Evolutionary conservation across 2,797 vertebrate genomes (phyloP), one percentile per base, ranked within the genome.

Genomic region (Alosa sapidissima): DNA sequence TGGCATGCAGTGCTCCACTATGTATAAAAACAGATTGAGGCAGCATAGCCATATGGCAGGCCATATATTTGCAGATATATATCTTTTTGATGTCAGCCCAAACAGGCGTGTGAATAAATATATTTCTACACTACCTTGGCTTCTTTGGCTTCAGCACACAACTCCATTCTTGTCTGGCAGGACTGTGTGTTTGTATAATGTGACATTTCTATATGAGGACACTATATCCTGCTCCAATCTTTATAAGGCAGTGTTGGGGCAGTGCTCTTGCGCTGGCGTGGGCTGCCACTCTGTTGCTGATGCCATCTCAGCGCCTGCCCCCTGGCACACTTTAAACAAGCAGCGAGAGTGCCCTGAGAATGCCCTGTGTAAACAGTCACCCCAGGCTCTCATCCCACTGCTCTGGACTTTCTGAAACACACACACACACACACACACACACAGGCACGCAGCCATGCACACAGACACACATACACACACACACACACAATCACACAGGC

Each of bases 151-250:
- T 33, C 24, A 75, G 14, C 41, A 19, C 72, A 78, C 68, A 16
- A 45, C 68, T 14, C 36, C 68, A 16, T 14, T 75, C 36, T 41
- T 5, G 33, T 45, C 68, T 75, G 68, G 3, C 72, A 78, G 41
- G 2, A 36, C 14, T 41, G 3, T 16, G 41, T 78, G 68, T 85
- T 85, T 85, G 86, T 85, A 81, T 81, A 52, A 83, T 62, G 81
- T 82, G 54, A 87, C 21, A 36, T 65, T 83, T 83, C 81, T 78
- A 47, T 52, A 78, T 49, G 10, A 45, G 36, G 68, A 78, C 83
- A 84, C 49, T 54, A 82, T 78, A 65, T 82, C 83, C 65, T 81
- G 33, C 28, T 78, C 84, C 28, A 45, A 83, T 85, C 86, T 87
- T 85, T 87, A 83, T 85, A 87, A 83, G 54, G 81, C n/a, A 81